phyloP scores from a whole-genome alignment of 2,797 vertebrate genomes.

The Girardinus metallicus region DNA sequence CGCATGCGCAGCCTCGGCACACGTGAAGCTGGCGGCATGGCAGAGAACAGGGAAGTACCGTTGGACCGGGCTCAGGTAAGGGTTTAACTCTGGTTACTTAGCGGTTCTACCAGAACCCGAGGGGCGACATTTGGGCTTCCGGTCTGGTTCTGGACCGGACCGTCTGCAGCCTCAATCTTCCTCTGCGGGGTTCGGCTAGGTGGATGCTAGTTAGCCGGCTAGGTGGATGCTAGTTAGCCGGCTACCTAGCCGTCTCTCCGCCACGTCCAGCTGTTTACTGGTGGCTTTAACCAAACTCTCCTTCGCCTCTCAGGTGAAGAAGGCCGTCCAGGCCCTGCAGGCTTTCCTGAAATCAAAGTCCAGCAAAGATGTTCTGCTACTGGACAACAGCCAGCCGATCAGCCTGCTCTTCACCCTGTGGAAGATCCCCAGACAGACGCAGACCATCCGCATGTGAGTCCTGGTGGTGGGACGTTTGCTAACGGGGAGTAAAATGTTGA shows the following conservation, averaged over 20 bases:
- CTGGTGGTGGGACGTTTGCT: not conserved
- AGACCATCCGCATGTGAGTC: conserved; percentile 87
- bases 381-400: conserved; percentile 79
- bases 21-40: conserved; percentile 76
- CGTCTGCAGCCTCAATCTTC: no score
- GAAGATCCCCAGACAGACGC: conserved; percentile 82
- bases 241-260: not conserved
- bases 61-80: conserved; percentile 75
- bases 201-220: not conserved
- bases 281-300: fast-evolving
- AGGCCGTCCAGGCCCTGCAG: conserved; percentile 83
- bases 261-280: not conserved
- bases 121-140: not conserved
- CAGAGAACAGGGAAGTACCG: conserved; percentile 13
- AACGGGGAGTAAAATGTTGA: not conserved
- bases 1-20: conserved; percentile 55
- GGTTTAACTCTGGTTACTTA: fast-evolving
- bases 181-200: not conserved
- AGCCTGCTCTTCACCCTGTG: conserved; percentile 86
- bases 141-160: not conserved
- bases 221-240: no score
- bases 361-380: conserved; percentile 60
- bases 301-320: conserved; percentile 80
- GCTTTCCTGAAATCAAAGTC: conserved; percentile 78
- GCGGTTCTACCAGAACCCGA: not conserved